Percentiles rank a stretch among this genome's conserved stretches.
Conservation (phyloP, 2,113 vertebrate species). For the Colistium nudipinnis region DNA sequence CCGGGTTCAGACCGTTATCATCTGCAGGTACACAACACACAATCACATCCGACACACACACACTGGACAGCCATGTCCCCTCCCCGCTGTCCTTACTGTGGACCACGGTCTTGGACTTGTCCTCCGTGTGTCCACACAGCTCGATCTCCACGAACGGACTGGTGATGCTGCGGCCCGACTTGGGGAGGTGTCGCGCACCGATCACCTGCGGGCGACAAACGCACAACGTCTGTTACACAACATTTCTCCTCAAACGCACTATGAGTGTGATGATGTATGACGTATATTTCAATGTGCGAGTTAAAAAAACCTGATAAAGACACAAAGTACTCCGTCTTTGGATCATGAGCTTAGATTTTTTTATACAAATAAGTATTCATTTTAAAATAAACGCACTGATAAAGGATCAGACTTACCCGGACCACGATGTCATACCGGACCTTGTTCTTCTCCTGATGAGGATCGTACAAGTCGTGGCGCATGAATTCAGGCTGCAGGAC, state of each 20-base stretch:
- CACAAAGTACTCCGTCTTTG: no score
- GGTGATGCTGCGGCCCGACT: constrained; percentile 89
- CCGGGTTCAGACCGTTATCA: constrained; percentile 94
- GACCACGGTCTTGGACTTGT: constrained; percentile 93
- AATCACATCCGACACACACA: background rate
- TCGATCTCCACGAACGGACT: constrained; percentile 97
- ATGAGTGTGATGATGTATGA: no score
- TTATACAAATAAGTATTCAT: no score
- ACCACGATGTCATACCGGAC: constrained; percentile 81
- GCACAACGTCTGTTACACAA: background rate
- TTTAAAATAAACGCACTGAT: no score
- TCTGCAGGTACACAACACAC: constrained; percentile 73
- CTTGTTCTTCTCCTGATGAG: constrained; percentile 82
- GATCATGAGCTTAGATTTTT: no score
- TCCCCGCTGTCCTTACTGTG: constrained; percentile 62
- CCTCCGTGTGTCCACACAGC: constrained; percentile 91
- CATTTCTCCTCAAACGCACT: no score
- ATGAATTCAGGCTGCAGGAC: constrained; percentile 95
- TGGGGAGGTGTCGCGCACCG: constrained; percentile 94
- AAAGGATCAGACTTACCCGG: constrained; percentile 73
- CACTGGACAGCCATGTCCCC: background rate
- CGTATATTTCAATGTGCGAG: no score
- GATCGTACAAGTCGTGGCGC: constrained; percentile 89
- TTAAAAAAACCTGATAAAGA: no score
- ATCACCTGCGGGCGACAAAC: constrained; percentile 83